Base-by-base conservation (phyloP, 2,797 vertebrate genomes). In the Tiaroga cobitis region DNA sequence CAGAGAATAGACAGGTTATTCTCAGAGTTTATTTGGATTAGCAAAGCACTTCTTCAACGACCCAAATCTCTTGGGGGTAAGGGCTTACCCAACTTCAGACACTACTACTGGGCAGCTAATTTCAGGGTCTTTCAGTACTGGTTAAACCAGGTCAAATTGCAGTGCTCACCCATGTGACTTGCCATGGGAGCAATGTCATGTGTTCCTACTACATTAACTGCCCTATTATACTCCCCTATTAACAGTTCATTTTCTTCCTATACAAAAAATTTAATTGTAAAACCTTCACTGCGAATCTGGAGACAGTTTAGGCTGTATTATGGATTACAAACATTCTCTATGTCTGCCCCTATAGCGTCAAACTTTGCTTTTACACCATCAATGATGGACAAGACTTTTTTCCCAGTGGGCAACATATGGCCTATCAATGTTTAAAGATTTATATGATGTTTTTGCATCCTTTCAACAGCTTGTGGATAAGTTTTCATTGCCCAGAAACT, bases 391-490 rank as follows among this genome's bases (percentile, higher is more conserved):
- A 46, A 41, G 6, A 77, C 11, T 5, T 41, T 63, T 63, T 78
- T 78, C 37, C 8, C 76, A 77, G 13, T 77, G 56, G 76, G 37
- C 24, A 39, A 61, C 2, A 6, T 61, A 61, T 18, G 54, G 34
- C 15, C 7, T 41, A 26, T 61, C 13, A 61, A 10, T 0, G 24
- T 61, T 78, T 41, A 77, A 41, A 41, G 41, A 72, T 46, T 10
- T 75, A 75, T 54, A 37, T 68, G 19, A 76, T 56, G 51, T 76
- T 37, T 76, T 56, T 76, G 49, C 74, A 76, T 56, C 9, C 10
- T 34, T 76, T 78, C 56, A 78, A 43, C 59, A 61, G n/a, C 34
- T 79, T 1, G 18, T 39, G 26, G 37, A n/a, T 26, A 39, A n/a
- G 54, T 43, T 61, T 65, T 43, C 8, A 16, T 4, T 65, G 54